phyloP scores from a whole-genome alignment of 2,113 vertebrate genomes.

The Chloebia gouldiae region DNA sequence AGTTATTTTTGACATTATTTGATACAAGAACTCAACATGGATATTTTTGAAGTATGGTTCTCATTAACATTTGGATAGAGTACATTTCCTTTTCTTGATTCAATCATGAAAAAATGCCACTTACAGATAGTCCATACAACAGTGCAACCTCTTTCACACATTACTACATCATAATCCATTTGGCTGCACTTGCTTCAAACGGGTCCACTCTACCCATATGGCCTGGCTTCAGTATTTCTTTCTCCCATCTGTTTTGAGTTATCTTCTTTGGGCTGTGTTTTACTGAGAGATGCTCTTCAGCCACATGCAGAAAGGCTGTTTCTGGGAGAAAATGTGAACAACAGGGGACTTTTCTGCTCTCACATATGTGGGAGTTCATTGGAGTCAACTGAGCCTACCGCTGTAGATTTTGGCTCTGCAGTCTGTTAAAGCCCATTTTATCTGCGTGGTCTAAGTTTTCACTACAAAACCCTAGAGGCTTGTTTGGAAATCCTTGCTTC shows the following conservation, averaged over 20 bases:
- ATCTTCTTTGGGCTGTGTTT: neutral
- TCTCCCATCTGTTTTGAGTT: conserved; percentile 40
- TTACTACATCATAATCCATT: conserved; percentile 43
- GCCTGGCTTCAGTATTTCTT: neutral
- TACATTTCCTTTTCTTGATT: conserved; percentile 54
- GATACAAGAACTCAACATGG: neutral
- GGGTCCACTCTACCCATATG: conserved; percentile 14
- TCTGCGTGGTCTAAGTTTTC: neutral
- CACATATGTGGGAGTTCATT: neutral
- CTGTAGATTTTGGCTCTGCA: neutral
- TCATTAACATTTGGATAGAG: conserved; percentile 40
- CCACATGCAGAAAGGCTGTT: neutral
- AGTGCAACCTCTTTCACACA: conserved; percentile 49
- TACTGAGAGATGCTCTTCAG: neutral
- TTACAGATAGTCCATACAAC: conserved; percentile 22
- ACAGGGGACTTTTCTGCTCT: neutral
- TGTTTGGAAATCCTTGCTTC: neutral
- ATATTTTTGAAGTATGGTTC: conserved; percentile 41
- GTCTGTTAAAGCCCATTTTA: neutral
- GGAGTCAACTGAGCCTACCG: neutral
- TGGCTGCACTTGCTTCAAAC: conserved; percentile 4
- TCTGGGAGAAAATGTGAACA: neutral
- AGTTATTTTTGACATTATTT: conserved; percentile 6
- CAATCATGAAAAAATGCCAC: conserved; percentile 35
- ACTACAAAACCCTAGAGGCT: neutral